These are phyloP conservation scores for Artemia sinica DNA, from an alignment of 2,888 invertebrate genomes.

Conservation along the genomic window DNA sequence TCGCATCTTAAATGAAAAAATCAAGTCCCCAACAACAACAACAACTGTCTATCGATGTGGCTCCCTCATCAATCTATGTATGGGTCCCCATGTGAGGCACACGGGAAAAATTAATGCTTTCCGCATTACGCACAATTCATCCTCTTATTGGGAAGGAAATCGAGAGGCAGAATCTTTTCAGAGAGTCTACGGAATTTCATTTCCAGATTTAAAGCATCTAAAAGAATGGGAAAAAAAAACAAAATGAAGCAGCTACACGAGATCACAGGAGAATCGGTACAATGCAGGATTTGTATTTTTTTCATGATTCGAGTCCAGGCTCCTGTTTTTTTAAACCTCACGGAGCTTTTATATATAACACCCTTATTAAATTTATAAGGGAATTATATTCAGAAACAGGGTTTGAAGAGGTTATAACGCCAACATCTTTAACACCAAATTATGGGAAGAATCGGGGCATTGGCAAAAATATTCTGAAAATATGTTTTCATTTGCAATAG, in stretches of 20 bases:
- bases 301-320: slow-evolving; percentile 93
- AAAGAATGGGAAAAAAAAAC: slow-evolving; percentile 94
- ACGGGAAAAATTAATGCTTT: slow-evolving; percentile 92
- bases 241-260: slow-evolving; percentile 90
- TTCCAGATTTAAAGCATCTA: slow-evolving; percentile 83
- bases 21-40: slow-evolving; percentile 68
- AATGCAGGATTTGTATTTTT: slow-evolving; percentile 96
- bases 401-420: slow-evolving; percentile 83
- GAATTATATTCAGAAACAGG: slow-evolving; percentile 75
- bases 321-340: slow-evolving; percentile 95
- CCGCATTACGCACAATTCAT: slow-evolving; percentile 63
- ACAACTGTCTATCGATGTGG: slow-evolving; percentile 95
- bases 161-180: slow-evolving; percentile 82
- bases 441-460: slow-evolving; percentile 96
- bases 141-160: slow-evolving; percentile 94
- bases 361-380: slow-evolving; percentile 64
- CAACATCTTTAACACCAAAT: slow-evolving; percentile 82
- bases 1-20: slow-evolving; percentile 81
- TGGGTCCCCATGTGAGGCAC: slow-evolving; percentile 90
- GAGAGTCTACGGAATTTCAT: slow-evolving; percentile 87
- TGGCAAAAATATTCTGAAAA: slow-evolving; percentile 95
- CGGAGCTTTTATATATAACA: slow-evolving; percentile 91
- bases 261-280: slow-evolving; percentile 86
- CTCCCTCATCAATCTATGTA: slow-evolving; percentile 83
- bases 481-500: slow-evolving; percentile 88